A percentile compares a stretch with the other conserved stretches of the same genome.
Evolutionary conservation across 1,140 invertebrate species (phyloP).

Genomic region (Euschistus heros): DNA sequence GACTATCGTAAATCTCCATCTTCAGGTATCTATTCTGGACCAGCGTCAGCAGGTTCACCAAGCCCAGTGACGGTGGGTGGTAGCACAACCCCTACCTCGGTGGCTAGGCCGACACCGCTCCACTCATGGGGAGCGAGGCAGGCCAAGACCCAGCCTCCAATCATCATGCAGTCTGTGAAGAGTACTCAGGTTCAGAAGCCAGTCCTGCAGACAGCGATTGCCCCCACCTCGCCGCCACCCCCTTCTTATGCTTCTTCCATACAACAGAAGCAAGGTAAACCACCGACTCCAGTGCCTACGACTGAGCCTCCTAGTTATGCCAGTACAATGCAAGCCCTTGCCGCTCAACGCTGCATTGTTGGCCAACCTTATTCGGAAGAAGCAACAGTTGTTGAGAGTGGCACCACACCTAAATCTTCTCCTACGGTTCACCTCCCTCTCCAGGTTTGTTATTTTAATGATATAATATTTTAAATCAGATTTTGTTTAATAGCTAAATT

Average conservation of each 20-base stretch:
- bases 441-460: slow-evolving; percentile 34
- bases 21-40: slow-evolving; percentile 67
- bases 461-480: no score
- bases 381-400: slow-evolving; percentile 12
- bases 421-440: slow-evolving; percentile 38
- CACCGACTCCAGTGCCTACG: slow-evolving; percentile 55
- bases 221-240: slow-evolving; percentile 61
- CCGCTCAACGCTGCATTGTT: slow-evolving; percentile 42
- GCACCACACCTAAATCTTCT: slow-evolving; percentile 33
- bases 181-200: slow-evolving; percentile 91
- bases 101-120: slow-evolving; percentile 60
- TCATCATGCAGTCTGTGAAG: slow-evolving; percentile 93
- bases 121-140: slow-evolving; percentile 63
- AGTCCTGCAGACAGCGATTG: slow-evolving; percentile 83
- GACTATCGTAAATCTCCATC: slow-evolving; percentile 66
- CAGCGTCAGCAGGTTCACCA: slow-evolving; percentile 66
- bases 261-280: slow-evolving; percentile 54
- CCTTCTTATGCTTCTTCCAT: slow-evolving; percentile 67
- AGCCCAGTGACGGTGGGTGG: slow-evolving; percentile 63
- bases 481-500: no score
- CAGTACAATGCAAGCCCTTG: slow-evolving; percentile 76
- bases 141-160: slow-evolving; percentile 75
- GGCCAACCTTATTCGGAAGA: slow-evolving; percentile 1
- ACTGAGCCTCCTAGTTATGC: slow-evolving; percentile 86
- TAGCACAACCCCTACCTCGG: slow-evolving; percentile 44